These are phyloP conservation scores for Drepanosiphum platanoidis DNA, from an alignment of 2,888 invertebrate species.

Conservation along the genomic window DNA sequence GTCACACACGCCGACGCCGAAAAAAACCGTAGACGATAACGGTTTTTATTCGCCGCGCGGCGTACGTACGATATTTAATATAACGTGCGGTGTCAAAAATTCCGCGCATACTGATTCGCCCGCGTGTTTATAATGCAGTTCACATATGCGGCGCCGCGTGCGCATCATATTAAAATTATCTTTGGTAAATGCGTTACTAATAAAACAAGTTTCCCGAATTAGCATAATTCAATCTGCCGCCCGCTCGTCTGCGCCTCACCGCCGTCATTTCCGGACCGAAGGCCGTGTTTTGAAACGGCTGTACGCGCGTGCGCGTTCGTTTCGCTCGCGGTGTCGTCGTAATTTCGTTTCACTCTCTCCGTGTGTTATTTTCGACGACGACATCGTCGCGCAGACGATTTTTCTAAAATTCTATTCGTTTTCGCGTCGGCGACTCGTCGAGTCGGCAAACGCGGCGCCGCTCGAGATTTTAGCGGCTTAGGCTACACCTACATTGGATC, in stretches of 20 bases:
- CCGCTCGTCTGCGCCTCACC: background rate
- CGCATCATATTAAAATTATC: conserved; percentile 53
- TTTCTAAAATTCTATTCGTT: too few relatives aligned
- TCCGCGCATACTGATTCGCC: background rate
- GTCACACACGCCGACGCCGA: background rate
- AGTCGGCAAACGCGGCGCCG: too few relatives aligned
- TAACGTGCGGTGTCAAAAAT: background rate
- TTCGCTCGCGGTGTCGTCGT: background rate
- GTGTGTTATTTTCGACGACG: too few relatives aligned
- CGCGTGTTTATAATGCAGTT: conserved; percentile 45
- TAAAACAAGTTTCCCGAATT: conserved; percentile 55
- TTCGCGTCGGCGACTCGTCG: too few relatives aligned
- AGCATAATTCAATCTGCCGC: conserved; percentile 46
- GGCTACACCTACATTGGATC: too few relatives aligned
- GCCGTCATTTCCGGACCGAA: background rate
- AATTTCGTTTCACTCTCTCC: too few relatives aligned
- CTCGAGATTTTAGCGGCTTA: too few relatives aligned
- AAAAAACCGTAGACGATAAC: background rate
- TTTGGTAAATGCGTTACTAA: conserved; percentile 51
- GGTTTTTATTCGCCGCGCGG: background rate
- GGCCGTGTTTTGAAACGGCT: background rate
- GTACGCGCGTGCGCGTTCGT: background rate
- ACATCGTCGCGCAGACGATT: too few relatives aligned
- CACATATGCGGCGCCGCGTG: conserved; percentile 29
- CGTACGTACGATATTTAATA: too few relatives aligned